A percentile compares a stretch with the other conserved stretches of the same genome.
Conservation (phyloP, 2,797 vertebrate genomes). For the Benthosema pterotum region DNA sequence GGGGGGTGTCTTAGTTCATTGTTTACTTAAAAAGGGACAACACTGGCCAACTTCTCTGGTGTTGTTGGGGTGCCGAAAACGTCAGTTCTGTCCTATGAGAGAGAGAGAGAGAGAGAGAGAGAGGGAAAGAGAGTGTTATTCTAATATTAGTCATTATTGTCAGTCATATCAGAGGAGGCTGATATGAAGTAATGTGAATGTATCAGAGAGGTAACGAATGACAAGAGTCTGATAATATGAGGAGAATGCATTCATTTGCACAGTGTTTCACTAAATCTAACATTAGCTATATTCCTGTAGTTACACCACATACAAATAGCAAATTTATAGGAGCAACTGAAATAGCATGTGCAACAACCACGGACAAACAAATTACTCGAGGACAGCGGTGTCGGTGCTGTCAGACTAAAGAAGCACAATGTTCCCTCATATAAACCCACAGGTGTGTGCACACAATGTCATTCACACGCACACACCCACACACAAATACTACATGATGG, state of each 20-base stretch:
- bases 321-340: neutral
- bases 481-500: too few relatives aligned
- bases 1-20: slow-evolving; percentile 61
- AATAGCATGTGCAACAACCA: neutral
- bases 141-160: slow-evolving; percentile 17
- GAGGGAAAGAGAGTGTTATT: slow-evolving; percentile 29
- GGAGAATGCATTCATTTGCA: neutral
- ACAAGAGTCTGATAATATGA: neutral
- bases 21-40: slow-evolving; percentile 47
- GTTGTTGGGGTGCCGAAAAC: slow-evolving; percentile 44
- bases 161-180: neutral
- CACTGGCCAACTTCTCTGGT: slow-evolving; percentile 45
- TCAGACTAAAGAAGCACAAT: slow-evolving; percentile 1
- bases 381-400: slow-evolving; percentile 1
- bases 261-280: too few relatives aligned
- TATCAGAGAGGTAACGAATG: neutral
- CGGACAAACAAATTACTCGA: neutral
- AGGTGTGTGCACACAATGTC: neutral
- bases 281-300: too few relatives aligned
- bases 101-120: slow-evolving; percentile 30
- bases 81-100: slow-evolving; percentile 55
- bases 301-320: too few relatives aligned
- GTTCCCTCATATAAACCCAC: neutral
- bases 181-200: neutral
- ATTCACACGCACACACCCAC: too few relatives aligned